Conservation (phyloP, 2,113 vertebrate species). For the Poeciliopsis retropinna region DNA sequence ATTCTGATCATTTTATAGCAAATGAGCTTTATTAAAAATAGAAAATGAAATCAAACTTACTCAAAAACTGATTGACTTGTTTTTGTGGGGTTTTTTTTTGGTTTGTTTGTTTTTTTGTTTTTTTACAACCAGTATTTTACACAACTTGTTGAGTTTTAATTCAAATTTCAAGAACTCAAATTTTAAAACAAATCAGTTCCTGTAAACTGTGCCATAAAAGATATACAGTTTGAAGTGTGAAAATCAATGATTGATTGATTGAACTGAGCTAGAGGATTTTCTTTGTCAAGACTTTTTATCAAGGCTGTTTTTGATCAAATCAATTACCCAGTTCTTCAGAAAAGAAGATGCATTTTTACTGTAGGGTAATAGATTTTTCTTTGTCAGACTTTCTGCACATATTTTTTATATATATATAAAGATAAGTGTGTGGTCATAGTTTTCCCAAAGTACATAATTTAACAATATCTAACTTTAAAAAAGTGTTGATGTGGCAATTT, state of each 20-base stretch:
- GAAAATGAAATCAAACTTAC: no score
- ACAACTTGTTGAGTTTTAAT: no score
- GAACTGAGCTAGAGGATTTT: background rate
- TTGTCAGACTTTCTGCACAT: slow-evolving; percentile 7
- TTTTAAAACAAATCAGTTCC: no score
- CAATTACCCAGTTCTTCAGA: no score
- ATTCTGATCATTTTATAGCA: background rate
- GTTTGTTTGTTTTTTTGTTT: no score
- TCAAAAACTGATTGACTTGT: no score
- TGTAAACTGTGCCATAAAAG: no score
- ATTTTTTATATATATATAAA: slow-evolving; percentile 9
- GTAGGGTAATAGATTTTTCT: slow-evolving; percentile 24
- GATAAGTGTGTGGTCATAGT: slow-evolving; percentile 14
- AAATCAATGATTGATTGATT: no score
- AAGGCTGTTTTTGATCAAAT: background rate
- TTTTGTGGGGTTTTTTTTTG: no score
- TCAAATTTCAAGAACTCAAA: no score
- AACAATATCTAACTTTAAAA: slow-evolving; percentile 43
- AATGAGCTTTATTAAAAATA: background rate
- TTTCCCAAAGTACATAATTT: slow-evolving; percentile 38
- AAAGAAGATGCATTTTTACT: slow-evolving; percentile 6
- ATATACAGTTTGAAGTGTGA: no score
- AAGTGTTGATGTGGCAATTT: slow-evolving; percentile 53
- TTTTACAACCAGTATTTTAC: no score
- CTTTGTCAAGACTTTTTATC: slow-evolving; percentile 9